These are phyloP conservation scores for Cetoscarus ocellatus DNA, from an alignment of 2,797 vertebrate genomes.

Conservation along the genomic window DNA sequence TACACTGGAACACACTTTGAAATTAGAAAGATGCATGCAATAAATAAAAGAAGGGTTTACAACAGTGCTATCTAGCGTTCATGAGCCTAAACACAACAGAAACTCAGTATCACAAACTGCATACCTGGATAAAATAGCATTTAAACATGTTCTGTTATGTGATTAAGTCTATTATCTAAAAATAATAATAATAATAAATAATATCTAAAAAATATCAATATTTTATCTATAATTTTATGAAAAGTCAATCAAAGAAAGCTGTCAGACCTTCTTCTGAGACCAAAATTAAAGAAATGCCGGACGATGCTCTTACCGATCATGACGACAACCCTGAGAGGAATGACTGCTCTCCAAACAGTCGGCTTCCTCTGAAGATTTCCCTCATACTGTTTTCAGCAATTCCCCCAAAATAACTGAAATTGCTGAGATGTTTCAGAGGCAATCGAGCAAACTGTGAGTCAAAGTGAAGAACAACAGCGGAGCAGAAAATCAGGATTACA, in stretches of 20 bases:
- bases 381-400: neutral
- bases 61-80: neutral
- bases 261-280: too few species aligned
- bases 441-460: neutral
- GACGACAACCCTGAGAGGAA: neutral
- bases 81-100: neutral
- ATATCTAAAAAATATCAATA: too few species aligned
- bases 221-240: neutral
- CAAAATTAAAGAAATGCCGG: neutral
- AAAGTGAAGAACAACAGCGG: neutral
- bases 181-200: too few species aligned
- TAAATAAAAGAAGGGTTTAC: neutral
- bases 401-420: neutral
- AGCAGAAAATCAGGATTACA: constrained; percentile 1
- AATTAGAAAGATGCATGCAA: too few species aligned
- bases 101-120: too few species aligned
- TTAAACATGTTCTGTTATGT: too few species aligned
- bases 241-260: neutral
- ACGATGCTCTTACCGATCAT: neutral
- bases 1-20: too few species aligned
- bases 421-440: neutral
- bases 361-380: too few species aligned
- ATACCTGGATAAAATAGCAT: too few species aligned
- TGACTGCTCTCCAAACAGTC: too few species aligned
- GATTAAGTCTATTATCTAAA: too few species aligned